phyloP scores from a whole-genome alignment of 2,888 invertebrate genomes.

The Pachydiplax longipennis region DNA sequence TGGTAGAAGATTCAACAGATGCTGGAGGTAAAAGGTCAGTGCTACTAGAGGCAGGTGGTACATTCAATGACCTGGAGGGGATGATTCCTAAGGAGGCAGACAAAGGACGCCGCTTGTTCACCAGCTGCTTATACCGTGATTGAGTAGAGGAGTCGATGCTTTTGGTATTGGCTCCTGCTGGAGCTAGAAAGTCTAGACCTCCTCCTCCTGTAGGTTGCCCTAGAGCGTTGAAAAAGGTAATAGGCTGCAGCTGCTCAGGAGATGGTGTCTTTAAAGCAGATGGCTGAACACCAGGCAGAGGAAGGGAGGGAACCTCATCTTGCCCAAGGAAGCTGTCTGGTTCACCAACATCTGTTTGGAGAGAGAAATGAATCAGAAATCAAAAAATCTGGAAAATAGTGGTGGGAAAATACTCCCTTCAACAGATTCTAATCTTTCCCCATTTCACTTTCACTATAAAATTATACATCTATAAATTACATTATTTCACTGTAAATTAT shows the following conservation, averaged over 20 bases:
- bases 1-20: neutral
- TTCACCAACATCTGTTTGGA: slow-evolving; percentile 48
- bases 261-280: slow-evolving; percentile 23
- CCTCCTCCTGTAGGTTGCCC: slow-evolving; percentile 29
- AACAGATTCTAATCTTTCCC: no score
- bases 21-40: neutral
- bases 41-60: neutral
- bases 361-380: neutral
- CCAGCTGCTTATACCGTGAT: neutral
- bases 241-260: slow-evolving; percentile 11
- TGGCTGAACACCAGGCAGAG: slow-evolving; percentile 4
- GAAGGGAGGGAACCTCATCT: slow-evolving; percentile 14
- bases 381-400: no score
- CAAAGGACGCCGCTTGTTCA: neutral
- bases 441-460: no score
- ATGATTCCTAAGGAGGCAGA: neutral
- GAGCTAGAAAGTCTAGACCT: slow-evolving; percentile 23
- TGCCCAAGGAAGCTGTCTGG: slow-evolving; percentile 50
- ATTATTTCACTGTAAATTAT: no score
- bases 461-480: no score
- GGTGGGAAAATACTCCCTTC: no score
- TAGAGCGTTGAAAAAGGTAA: slow-evolving; percentile 18
- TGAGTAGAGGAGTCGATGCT: neutral
- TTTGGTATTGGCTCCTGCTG: neutral
- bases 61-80: neutral